These are phyloP conservation scores for Drosophila novamexicana DNA, from an alignment of 1,140 invertebrate species.

Conservation along the genomic window DNA sequence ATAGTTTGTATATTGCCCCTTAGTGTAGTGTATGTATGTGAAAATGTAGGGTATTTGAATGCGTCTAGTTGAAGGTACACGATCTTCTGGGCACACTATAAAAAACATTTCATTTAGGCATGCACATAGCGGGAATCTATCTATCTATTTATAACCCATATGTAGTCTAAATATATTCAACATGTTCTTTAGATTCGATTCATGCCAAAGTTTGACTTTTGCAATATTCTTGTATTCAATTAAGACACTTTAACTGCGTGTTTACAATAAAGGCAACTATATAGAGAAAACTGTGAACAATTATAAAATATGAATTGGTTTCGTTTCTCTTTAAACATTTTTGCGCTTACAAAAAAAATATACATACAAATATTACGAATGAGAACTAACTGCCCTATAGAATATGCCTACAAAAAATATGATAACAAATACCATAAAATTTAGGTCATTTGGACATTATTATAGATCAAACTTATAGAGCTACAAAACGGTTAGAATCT, in stretches of 20 bases:
- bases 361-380: slow-evolving; percentile 38
- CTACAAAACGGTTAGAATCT: slow-evolving; percentile 12
- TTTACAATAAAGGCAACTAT: slow-evolving; percentile 8
- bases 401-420: slow-evolving; percentile 12
- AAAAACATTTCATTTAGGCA: slow-evolving; percentile 6
- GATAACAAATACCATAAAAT: slow-evolving; percentile 13
- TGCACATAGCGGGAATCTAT: slow-evolving; percentile 3
- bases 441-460: slow-evolving; percentile 14
- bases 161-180: slow-evolving; percentile 1
- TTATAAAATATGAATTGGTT: slow-evolving; percentile 27
- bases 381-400: slow-evolving; percentile 19
- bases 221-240: background rate
- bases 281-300: background rate
- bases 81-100: slow-evolving; percentile 3
- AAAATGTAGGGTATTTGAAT: slow-evolving; percentile 15
- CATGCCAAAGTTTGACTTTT: slow-evolving; percentile 31
- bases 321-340: slow-evolving; percentile 33
- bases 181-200: slow-evolving; percentile 12
- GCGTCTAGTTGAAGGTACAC: slow-evolving; percentile 17
- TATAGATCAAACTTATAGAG: slow-evolving; percentile 11
- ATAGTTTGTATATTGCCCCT: slow-evolving; percentile 44
- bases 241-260: slow-evolving; percentile 6
- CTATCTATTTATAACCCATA: slow-evolving; percentile 14
- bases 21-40: slow-evolving; percentile 18
- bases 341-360: slow-evolving; percentile 56